These are phyloP conservation scores for Allobates femoralis DNA, from an alignment of 2,797 vertebrate species.

Conservation along the genomic window DNA sequence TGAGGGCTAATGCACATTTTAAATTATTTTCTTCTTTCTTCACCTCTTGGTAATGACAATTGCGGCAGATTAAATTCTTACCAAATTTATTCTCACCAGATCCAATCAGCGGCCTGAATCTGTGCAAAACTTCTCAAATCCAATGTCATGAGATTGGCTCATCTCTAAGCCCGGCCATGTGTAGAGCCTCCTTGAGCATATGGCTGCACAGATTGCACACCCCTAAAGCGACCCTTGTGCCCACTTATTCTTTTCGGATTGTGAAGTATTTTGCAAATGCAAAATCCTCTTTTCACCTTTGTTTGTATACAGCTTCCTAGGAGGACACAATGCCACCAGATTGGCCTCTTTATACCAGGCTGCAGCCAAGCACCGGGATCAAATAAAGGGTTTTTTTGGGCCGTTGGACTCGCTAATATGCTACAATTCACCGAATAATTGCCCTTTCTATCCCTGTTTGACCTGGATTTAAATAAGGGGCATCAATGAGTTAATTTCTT, in stretches of 20 bases:
- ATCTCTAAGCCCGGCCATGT: no score
- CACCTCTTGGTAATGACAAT: no score
- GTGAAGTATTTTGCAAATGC: background rate
- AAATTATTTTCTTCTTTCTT: no score
- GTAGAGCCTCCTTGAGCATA: no score
- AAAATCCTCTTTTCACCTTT: background rate
- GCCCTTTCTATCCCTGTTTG: slow-evolving; percentile 51
- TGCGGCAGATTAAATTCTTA: no score
- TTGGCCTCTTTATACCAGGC: slow-evolving; percentile 5
- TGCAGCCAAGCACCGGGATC: background rate
- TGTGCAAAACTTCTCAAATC: no score
- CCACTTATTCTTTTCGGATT: background rate
- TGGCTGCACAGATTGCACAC: background rate
- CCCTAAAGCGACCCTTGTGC: background rate
- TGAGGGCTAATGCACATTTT: no score
- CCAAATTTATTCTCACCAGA: no score
- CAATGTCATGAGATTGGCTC: no score
- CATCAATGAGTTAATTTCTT: slow-evolving; percentile 61
- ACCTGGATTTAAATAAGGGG: slow-evolving; percentile 54
- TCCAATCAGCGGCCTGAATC: no score
- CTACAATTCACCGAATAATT: slow-evolving; percentile 49
- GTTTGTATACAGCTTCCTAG: slow-evolving; percentile 34
- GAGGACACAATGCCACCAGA: slow-evolving; percentile 18
- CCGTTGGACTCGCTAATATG: slow-evolving; percentile 45
- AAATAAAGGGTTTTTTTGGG: slow-evolving; percentile 38